Percentiles rank a stretch among this genome's conserved stretches.
Evolutionary conservation across 2,797 vertebrate species (phyloP).

Genomic region (Lithobates pipiens): DNA sequence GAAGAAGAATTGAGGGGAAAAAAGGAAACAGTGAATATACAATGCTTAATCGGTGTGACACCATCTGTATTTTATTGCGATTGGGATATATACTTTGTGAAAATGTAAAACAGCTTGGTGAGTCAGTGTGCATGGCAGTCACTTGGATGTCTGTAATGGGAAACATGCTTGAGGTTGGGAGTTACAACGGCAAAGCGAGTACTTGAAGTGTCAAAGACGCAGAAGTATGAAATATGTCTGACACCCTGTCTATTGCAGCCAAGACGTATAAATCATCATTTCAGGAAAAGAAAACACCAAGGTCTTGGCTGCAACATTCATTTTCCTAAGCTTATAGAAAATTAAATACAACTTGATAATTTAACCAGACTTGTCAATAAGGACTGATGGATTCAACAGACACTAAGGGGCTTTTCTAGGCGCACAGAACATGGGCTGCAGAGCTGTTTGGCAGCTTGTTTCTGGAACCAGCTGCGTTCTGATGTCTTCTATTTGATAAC

Average conservation of each 20-base stretch:
- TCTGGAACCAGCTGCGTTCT: background rate
- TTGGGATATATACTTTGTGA: slow-evolving; percentile 76
- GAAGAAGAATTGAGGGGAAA: slow-evolving; percentile 58
- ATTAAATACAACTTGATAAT: slow-evolving; percentile 78
- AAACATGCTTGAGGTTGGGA: slow-evolving; percentile 76
- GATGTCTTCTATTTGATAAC: slow-evolving; percentile 18
- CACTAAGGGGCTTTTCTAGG: slow-evolving; percentile 64
- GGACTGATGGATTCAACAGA: slow-evolving; percentile 73
- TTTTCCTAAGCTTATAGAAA: slow-evolving; percentile 77
- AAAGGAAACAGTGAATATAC: slow-evolving; percentile 70
- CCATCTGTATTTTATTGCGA: slow-evolving; percentile 80
- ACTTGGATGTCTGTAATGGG: slow-evolving; percentile 74
- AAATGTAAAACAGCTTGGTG: slow-evolving; percentile 75
- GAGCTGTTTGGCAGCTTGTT: slow-evolving; percentile 28
- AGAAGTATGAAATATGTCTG: slow-evolving; percentile 76
- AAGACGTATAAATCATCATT: slow-evolving; percentile 78
- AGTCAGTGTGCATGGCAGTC: slow-evolving; percentile 72
- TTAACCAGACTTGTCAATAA: slow-evolving; percentile 78
- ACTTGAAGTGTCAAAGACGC: slow-evolving; percentile 76
- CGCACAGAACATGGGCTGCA: background rate
- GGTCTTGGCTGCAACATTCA: slow-evolving; percentile 75
- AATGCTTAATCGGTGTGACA: slow-evolving; percentile 70
- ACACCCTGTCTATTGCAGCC: slow-evolving; percentile 73
- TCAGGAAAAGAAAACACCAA: slow-evolving; percentile 75
- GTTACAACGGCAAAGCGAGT: slow-evolving; percentile 77